These are phyloP conservation scores for Pyrrhia umbra DNA, from an alignment of 2,888 invertebrate genomes.

Conservation along the genomic window DNA sequence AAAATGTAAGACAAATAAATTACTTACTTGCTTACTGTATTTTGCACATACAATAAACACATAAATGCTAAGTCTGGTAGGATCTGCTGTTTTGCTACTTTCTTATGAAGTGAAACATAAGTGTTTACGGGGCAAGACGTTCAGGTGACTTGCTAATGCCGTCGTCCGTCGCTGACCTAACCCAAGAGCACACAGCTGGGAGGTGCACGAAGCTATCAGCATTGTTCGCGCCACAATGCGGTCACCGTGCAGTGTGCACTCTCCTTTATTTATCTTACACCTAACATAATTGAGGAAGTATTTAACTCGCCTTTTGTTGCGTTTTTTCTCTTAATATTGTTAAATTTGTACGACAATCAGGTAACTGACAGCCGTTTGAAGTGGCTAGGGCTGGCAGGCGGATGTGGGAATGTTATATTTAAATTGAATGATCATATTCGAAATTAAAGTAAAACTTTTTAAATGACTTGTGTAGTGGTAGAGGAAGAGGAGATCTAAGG, in stretches of 20 bases:
- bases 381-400: constrained; percentile 54
- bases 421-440: neutral
- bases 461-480: too few relatives aligned
- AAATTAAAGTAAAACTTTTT: too few relatives aligned
- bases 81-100: neutral
- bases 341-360: constrained; percentile 70
- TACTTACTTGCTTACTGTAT: neutral
- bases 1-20: too few relatives aligned
- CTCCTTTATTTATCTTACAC: constrained; percentile 77
- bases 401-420: constrained; percentile 24
- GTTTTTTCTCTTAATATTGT: constrained; percentile 72
- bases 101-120: neutral
- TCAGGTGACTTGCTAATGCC: constrained; percentile 26
- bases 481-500: too few relatives aligned
- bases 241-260: constrained; percentile 42
- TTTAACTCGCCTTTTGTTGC: constrained; percentile 72
- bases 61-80: neutral
- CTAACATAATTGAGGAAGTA: constrained; percentile 85
- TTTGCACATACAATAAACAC: neutral
- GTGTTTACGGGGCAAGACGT: neutral
- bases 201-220: constrained; percentile 14
- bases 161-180: constrained; percentile 8
- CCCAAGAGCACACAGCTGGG: constrained; percentile 11
- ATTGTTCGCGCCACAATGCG: constrained; percentile 45
- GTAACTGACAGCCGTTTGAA: constrained; percentile 65